phyloP scores from a whole-genome alignment of 2,113 vertebrate species.

The Tretioscincus oriximinensis region DNA sequence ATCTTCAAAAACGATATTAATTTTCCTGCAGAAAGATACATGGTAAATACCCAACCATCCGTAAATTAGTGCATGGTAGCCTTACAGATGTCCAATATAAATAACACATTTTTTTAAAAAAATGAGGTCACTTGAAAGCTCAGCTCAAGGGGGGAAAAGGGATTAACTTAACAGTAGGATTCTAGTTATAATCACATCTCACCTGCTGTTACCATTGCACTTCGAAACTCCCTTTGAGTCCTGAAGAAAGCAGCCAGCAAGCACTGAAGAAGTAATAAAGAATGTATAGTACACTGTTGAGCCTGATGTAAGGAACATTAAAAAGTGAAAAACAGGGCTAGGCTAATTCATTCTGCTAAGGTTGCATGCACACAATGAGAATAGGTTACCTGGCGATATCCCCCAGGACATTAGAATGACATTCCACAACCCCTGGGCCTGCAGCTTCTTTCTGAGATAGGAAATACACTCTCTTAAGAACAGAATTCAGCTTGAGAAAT shows the following conservation, averaged over 20 bases:
- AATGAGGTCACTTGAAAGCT: slow-evolving; percentile 4
- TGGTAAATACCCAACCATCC: background rate
- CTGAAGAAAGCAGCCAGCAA: background rate
- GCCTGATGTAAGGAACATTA: background rate
- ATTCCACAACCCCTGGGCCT: too few relatives aligned
- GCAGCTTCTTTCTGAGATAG: too few relatives aligned
- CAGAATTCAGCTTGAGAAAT: too few relatives aligned
- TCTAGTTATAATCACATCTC: slow-evolving; percentile 36
- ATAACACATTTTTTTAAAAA: background rate
- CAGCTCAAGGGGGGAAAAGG: slow-evolving; percentile 18
- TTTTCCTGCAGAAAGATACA: background rate
- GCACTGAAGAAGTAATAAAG: background rate
- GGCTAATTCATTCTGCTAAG: background rate
- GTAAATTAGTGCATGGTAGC: background rate
- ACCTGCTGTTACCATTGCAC: background rate
- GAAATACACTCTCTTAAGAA: too few relatives aligned
- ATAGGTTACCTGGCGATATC: too few relatives aligned
- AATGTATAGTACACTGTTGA: background rate
- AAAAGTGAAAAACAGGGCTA: too few relatives aligned
- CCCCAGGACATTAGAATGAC: too few relatives aligned
- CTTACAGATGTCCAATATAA: background rate
- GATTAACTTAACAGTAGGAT: slow-evolving; percentile 48
- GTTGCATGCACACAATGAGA: too few relatives aligned
- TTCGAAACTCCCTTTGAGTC: slow-evolving; percentile 17
- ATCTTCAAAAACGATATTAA: background rate